phyloP scores from a whole-genome alignment of 2,113 vertebrate species.

The Ammodramus savannarum region DNA sequence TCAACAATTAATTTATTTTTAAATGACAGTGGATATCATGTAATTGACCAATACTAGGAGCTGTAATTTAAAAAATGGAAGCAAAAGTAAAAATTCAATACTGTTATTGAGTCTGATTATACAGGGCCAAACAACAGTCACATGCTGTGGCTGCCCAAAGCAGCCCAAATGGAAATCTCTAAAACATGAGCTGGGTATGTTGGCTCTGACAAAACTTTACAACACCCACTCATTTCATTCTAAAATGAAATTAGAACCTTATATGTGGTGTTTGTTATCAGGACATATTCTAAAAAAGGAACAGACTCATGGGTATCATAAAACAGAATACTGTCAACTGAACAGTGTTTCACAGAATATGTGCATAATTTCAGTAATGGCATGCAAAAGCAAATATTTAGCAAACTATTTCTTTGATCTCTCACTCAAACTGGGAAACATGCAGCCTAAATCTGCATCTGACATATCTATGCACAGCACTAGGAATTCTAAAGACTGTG shows the following conservation, averaged over 20 bases:
- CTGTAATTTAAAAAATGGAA: background rate
- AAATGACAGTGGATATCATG: background rate
- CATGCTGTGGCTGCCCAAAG: background rate
- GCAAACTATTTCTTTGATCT: background rate
- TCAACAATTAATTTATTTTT: background rate
- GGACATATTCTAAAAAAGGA: background rate
- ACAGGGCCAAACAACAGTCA: background rate
- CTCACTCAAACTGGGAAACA: background rate
- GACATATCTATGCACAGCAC: background rate
- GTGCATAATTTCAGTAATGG: background rate
- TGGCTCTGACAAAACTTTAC: background rate
- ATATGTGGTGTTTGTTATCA: background rate
- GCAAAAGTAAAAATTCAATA: background rate
- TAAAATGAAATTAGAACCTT: background rate
- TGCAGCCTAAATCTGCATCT: background rate
- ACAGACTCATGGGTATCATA: background rate
- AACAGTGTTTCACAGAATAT: background rate
- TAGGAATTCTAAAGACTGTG: background rate
- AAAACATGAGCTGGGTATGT: background rate
- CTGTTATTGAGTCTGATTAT: background rate
- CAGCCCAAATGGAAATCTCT: background rate
- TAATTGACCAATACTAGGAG: background rate
- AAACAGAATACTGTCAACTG: background rate
- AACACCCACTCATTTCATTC: background rate
- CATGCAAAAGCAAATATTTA: background rate